These are phyloP conservation scores for Leucophenga montana DNA, from an alignment of 2,888 invertebrate species.

Conservation along the genomic window DNA sequence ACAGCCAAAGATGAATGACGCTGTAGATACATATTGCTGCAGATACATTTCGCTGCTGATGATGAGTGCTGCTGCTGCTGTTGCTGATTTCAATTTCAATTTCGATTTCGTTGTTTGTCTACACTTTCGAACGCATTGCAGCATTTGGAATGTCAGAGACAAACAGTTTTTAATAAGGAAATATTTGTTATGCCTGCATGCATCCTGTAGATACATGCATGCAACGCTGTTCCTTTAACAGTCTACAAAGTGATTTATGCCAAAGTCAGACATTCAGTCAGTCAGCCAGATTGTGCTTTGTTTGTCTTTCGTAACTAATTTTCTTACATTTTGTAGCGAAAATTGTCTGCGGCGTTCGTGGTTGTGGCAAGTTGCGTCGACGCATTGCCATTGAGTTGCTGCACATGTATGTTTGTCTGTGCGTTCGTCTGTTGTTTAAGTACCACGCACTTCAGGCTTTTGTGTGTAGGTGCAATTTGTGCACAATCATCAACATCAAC, in stretches of 20 bases:
- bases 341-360: constrained; percentile 54
- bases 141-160: constrained; percentile 13
- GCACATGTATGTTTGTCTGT: constrained; percentile 32
- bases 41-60: constrained; percentile 13
- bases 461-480: constrained; percentile 63
- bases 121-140: constrained; percentile 14
- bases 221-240: constrained; percentile 45
- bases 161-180: constrained; percentile 21
- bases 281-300: neutral
- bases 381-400: constrained; percentile 10
- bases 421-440: constrained; percentile 47
- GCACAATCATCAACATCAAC: constrained; percentile 56
- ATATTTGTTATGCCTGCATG: constrained; percentile 20
- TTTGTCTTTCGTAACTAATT: constrained; percentile 53
- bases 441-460: neutral
- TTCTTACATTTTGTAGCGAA: constrained; percentile 52
- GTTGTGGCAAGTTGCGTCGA: neutral
- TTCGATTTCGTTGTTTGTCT: constrained; percentile 33
- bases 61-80: neutral
- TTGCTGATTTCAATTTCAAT: constrained; percentile 63
- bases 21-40: neutral
- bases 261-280: constrained; percentile 41
- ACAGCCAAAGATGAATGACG: constrained; percentile 1
- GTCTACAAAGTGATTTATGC: constrained; percentile 58
- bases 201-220: neutral